Evolutionary conservation across 2,797 vertebrate genomes (phyloP), one percentile per base, ranked within the genome.

Genomic region (Danio aesculapii): DNA sequence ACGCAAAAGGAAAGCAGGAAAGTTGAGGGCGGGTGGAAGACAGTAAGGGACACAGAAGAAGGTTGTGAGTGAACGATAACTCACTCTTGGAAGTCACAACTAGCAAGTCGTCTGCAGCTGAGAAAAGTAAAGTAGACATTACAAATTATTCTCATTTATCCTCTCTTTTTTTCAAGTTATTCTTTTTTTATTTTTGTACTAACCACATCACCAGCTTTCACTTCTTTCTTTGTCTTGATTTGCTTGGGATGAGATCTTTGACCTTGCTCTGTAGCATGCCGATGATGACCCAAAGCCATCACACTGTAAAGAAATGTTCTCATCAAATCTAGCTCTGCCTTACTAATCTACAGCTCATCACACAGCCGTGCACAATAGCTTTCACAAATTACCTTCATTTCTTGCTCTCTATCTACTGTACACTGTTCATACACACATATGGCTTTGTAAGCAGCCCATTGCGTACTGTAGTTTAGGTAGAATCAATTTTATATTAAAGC

Each of bases 71-170:
- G 82, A 84, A 73, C 70, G 66, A 59, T 66, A 78, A 79, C 59
- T 84, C 68, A 80, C 87, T 89, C 93, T 87, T 89, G 88, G 91
- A 93, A 92, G 92, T 92, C 91, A 92, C 91, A 91, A 91, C 92
- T 92, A 92, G 90, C 89, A 91, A 92, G 92, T 91, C 88, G 88
- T 88, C 91, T 90, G 91, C 90, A 91, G 89, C 91, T 84, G 91
- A 91, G 91, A 83, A 86, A 91, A 92, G 91, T 87, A 94, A 94
- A 74, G 94, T 95, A 95, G 93, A 92, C 91, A 85, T 88, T 93
- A 83, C 77, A 89, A 88, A 88, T 88, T 90, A 58, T 83, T 87
- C 80, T 64, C 84, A 88, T 81, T 57, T 75, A 80, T 52, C 46
- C 21, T 80, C 64, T 83, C 85, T 91, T 88, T 90, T 84, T 83